Evolutionary conservation across 2,113 vertebrate genomes (phyloP).

Genomic region (Corythaixoides concolor): DNA sequence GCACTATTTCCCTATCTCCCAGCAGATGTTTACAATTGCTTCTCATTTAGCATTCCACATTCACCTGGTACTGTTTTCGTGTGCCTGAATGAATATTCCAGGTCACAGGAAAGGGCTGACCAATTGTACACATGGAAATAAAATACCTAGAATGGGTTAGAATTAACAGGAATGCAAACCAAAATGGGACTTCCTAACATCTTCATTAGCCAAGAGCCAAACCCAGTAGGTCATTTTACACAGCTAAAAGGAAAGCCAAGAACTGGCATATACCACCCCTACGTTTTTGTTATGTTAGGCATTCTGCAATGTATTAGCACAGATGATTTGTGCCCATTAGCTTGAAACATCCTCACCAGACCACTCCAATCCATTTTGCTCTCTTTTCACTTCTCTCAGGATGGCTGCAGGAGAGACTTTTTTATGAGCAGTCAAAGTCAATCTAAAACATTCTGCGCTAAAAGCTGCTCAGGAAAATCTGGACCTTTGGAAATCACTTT

Average conservation of each 20-base stretch:
- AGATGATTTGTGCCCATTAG: neutral
- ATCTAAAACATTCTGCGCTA: neutral
- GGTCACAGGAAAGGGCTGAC: neutral
- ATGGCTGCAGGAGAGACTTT: neutral
- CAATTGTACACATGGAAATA: neutral
- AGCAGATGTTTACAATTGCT: neutral
- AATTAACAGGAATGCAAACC: neutral
- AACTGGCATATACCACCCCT: neutral
- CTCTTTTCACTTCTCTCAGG: neutral
- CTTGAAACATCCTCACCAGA: neutral
- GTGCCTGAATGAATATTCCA: neutral
- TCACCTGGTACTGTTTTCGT: neutral
- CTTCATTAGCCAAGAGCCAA: neutral
- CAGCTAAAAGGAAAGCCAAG: neutral
- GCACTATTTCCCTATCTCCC: neutral
- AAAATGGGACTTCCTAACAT: neutral
- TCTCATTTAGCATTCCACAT: neutral
- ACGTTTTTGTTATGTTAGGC: neutral
- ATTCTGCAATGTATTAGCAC: neutral
- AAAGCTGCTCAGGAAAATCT: neutral
- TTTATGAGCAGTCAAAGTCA: neutral
- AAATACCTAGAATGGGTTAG: neutral
- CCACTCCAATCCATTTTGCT: neutral
- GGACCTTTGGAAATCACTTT: neutral
- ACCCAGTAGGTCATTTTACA: neutral